Evolutionary conservation across 1,140 invertebrate genomes (phyloP), one percentile per base, ranked within the genome.

Genomic region (Drosophila nannoptera): DNA sequence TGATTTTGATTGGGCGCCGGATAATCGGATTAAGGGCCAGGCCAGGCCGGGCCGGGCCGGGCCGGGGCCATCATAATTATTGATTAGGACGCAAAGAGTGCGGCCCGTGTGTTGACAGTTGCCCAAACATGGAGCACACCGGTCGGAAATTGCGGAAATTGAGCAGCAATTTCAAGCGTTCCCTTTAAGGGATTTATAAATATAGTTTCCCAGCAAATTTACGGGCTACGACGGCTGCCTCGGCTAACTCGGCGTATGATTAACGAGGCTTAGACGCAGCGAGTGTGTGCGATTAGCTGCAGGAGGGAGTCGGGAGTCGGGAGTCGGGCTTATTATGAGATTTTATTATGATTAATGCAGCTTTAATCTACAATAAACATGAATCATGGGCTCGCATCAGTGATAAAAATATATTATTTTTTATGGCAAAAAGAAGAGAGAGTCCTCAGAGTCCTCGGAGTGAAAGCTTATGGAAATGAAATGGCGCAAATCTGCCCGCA

Each of bases 1-100:
- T 64, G 66, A 69, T 63, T 69, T 64, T 69, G 60, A 69, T 69
- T 46, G 61, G 60, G 22, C 32, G 54, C 54, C 8, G 43, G 52
- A 45, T 56, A 64, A 69, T 64, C 66, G 66, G 60, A 69, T 69
- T 69, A 53, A 46, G 22, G 29, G 4, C n/a, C n/a, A n/a, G n/a
- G n/a, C n/a, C 46, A 36, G 38, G 8, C 22, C 22, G 22, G 22
- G 22, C 1, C 1, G 22, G 33, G 29, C 40, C 31, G 45, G 33
- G 8, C 29, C 16, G n/a, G 16, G 43, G 31, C 59, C 38, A 56
- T 63, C 60, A 69, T 69, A 69, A 69, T 69, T 69, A 69, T 69
- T 62, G 66, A 69, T 69, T 62, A 54, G 46, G 35, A 12, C 43
- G 6, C 5, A 32, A 46, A 14, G 12, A 16, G 8, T 52, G 49